These are phyloP conservation scores for Drosophila diplacantha DNA, from an alignment of 2,888 invertebrate species.

Conservation along the genomic window DNA sequence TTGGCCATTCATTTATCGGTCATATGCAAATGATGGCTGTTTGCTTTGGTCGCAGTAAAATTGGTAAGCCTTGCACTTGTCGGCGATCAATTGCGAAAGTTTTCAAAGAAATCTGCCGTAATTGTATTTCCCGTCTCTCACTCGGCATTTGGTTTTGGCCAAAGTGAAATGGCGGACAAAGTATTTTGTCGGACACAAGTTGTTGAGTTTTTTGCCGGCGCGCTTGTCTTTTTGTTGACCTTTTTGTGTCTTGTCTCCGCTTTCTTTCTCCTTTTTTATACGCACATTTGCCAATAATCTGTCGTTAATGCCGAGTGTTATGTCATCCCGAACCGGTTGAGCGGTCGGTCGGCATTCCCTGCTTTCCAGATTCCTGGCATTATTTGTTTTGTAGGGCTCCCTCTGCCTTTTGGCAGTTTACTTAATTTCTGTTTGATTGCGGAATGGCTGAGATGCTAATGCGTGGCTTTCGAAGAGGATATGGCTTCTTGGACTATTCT, in stretches of 20 bases:
- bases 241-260: constrained; percentile 33
- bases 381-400: constrained; percentile 47
- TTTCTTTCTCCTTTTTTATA: constrained; percentile 21
- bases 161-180: constrained; percentile 35
- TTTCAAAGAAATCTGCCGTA: constrained; percentile 43
- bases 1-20: constrained; percentile 52
- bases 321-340: constrained; percentile 68
- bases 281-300: constrained; percentile 59
- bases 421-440: constrained; percentile 18
- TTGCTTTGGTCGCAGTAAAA: constrained; percentile 19
- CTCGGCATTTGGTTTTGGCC: constrained; percentile 51
- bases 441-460: constrained; percentile 1
- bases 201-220: constrained; percentile 27
- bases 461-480: constrained; percentile 43
- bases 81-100: constrained; percentile 62
- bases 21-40: constrained; percentile 53
- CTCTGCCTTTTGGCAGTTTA: constrained; percentile 29
- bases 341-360: constrained; percentile 35
- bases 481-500: not conserved
- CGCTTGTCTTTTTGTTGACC: constrained; percentile 34
- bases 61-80: constrained; percentile 67
- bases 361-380: constrained; percentile 49
- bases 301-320: constrained; percentile 60
- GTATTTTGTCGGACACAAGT: constrained; percentile 14
- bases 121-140: constrained; percentile 57